These are phyloP conservation scores for Trididemnum miniatum DNA, from an alignment of 23 tunicate genomes.

Conservation along the genomic window DNA sequence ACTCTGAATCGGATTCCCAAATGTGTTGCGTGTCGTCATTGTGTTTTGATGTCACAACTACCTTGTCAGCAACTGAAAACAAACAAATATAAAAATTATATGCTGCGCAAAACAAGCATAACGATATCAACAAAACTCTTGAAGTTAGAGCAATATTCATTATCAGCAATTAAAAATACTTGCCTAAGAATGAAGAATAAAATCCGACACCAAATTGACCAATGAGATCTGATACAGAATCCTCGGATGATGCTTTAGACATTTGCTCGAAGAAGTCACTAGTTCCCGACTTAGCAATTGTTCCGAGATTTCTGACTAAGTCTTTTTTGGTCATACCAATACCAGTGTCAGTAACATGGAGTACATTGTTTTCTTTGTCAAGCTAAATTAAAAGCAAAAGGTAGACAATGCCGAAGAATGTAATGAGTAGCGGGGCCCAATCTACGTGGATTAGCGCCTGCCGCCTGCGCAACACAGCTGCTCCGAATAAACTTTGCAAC, in stretches of 20 bases:
- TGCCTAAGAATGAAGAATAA: conserved; percentile 92
- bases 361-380: conserved; percentile 93
- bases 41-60: conserved; percentile 95
- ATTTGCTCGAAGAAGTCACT: conserved; percentile 97
- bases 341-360: conserved; percentile 99
- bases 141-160: too few relatives aligned
- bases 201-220: conserved; percentile 99
- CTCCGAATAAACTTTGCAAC: too few relatives aligned
- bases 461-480: not conserved
- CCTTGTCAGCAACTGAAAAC: conserved; percentile 98
- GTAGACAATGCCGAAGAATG: not conserved
- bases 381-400: conserved; percentile 35
- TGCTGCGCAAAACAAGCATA: too few relatives aligned
- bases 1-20: conserved; percentile 98
- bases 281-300: conserved; percentile 99
- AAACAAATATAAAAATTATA: too few relatives aligned
- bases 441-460: not conserved
- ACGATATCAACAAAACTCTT: too few relatives aligned
- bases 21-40: conserved; percentile 96
- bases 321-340: conserved; percentile 98
- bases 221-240: conserved; percentile 94
- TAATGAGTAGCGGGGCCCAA: not conserved
- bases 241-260: conserved; percentile 79
- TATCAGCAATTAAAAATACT: too few relatives aligned
- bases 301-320: conserved; percentile 90